Evolutionary conservation across 2,113 vertebrate species (phyloP).

Genomic region (Cacatua alba): DNA sequence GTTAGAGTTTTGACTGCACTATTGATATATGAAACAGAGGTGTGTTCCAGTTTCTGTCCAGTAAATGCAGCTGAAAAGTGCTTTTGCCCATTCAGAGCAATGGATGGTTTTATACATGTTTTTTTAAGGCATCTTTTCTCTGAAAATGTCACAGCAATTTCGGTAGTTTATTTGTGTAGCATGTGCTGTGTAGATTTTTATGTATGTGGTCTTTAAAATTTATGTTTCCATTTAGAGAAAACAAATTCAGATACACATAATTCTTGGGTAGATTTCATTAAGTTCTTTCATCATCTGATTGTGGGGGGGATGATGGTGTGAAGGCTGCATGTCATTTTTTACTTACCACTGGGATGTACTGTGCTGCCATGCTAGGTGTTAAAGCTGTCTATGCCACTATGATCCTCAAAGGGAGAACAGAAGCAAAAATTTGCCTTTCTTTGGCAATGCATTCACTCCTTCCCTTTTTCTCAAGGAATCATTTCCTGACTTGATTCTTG

Average conservation of each 20-base stretch:
- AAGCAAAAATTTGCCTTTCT: not conserved
- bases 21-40: not conserved
- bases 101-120: not conserved
- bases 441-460: not conserved
- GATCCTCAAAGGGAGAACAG: not conserved
- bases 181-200: not conserved
- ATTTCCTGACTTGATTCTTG: not conserved
- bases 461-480: not conserved
- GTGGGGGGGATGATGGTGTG: accelerated
- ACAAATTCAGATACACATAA: not conserved
- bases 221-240: not conserved
- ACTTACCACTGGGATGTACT: not conserved
- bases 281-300: not conserved
- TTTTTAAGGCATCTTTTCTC: not conserved
- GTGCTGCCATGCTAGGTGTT: not conserved
- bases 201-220: not conserved
- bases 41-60: not conserved
- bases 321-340: not conserved
- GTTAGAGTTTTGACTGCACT: accelerated
- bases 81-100: not conserved
- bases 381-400: not conserved
- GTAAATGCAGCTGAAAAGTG: not conserved
- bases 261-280: not conserved
- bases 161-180: not conserved
- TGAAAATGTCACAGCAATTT: not conserved